Base-by-base conservation (phyloP, 2,797 vertebrate genomes). In the Crax fasciolata region DNA sequence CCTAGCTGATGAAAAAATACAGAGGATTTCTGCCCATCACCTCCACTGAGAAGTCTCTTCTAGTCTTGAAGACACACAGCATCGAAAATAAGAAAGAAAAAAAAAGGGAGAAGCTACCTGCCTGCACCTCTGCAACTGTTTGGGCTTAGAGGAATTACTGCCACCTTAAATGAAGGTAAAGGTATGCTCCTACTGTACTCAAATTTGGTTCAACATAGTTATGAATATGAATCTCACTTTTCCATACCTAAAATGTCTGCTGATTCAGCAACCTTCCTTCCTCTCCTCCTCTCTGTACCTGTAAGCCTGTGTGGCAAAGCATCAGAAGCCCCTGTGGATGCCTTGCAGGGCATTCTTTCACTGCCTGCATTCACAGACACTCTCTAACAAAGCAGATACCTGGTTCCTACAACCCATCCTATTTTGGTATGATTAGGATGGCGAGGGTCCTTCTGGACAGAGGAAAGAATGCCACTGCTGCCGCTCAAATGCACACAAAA, bases 241-340 rank as follows among this genome's bases (percentile, higher is more conserved):
- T 90, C 70, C 80, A 93, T 63, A 83, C 71, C 59, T 24, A 90
- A 91, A 73, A 11, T 86, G 43, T 18, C 77, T 87, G 77, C 52
- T 94, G 55, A 91, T 87, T 76, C 82, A 92, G 84, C 77, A 95
- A 87, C 10, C 17, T 85, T 71, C 41, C 65, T 76, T 44, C 74
- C 24, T 68, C 54, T 16, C 15, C 54, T 75, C 5, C 0, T 0
- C 79, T 81, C 28, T 3, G 27, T 72, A 94, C 67, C 90, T 35
- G 67, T 35, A 35, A 35, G 35, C 35, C 35, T 35, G 35, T 35
- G 35, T 35, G 35, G 35, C 35, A 35, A 35, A 35, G 35, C 35
- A 35, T 35, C 0, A 21, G 43, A 78, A 72, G 78, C 25, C n/a
- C 35, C 11, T 1, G 25, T 11, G 4, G 2, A 78, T 6, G 44